Base-by-base conservation (phyloP, 2,113 vertebrate genomes). In the Prolemur simus region DNA sequence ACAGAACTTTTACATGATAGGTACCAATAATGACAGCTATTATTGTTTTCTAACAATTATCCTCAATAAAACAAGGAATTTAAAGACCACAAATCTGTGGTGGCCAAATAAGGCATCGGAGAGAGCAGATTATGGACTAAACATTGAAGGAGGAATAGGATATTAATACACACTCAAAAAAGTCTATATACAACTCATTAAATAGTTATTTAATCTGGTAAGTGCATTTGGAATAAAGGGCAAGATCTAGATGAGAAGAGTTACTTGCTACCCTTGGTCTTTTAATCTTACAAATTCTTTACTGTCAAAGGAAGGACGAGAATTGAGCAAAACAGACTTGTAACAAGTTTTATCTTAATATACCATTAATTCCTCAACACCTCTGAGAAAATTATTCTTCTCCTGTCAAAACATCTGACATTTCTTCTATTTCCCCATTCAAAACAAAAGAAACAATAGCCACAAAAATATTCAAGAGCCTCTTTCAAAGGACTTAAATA, bases 261-360 rank as follows among this genome's bases (percentile, higher is more conserved):
- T 66, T 82, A 76, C 9, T 77, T 77, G 17, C 8, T 34, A 52
- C 8, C 7, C 29, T 96, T 87, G 15, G 7, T 87, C 69, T 94
- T 96, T 87, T 71, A 81, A 96, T 80, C 42, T 85, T 85, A 60
- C 8, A 89, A 86, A 69, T 56, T 68, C 39, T 94, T 37, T 82
- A 42, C 21, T 91, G 18, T 84, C 27, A 88, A 94, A 27, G 78
- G 18, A 91, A 94, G 47, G 25, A 78, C 52, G 37, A 66, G 14
- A 83, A 89, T 12, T 68, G 76, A 89, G 32, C 47, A 82, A 94
- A 82, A 94, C 0, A 87, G 5, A 83, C 7, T 58, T 84, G 90
- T 0, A 90, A 69, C 15, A 89, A 87, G 32, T 12, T 25, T 87
- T 89, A 52, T 5, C 25, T 92, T 88, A n/a, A 27, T 25, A 34